Conservation (phyloP, 2,888 invertebrate species). For the Stenodema calcarata region DNA sequence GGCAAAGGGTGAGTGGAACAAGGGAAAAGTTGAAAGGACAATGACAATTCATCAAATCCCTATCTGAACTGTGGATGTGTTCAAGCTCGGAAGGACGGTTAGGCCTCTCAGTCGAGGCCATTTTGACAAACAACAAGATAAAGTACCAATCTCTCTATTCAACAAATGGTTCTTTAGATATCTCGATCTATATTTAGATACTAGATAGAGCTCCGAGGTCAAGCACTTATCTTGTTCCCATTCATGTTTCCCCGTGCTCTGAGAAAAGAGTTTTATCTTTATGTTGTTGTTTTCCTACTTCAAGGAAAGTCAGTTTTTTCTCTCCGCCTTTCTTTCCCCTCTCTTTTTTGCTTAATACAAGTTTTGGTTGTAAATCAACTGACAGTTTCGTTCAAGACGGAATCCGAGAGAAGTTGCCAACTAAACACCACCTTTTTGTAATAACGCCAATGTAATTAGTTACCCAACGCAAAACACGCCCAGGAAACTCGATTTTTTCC, state of each 20-base stretch:
- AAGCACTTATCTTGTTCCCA: conserved; percentile 15
- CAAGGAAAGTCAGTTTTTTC: conserved; percentile 2
- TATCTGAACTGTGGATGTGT: conserved; percentile 11
- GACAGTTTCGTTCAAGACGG: conserved; percentile 21
- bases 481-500: neutral
- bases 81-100: neutral
- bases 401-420: neutral
- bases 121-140: conserved; percentile 36
- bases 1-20: neutral
- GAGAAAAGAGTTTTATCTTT: conserved; percentile 30
- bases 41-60: conserved; percentile 26
- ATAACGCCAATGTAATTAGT: conserved; percentile 2
- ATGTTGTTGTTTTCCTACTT: conserved; percentile 27
- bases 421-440: conserved; percentile 19
- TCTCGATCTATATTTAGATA: conserved; percentile 12
- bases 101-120: neutral
- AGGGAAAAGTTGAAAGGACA: neutral
- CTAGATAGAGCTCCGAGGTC: conserved; percentile 1
- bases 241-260: neutral
- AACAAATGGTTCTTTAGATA: conserved; percentile 29
- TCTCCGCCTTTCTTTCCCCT: neutral
- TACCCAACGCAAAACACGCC: neutral
- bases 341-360: neutral
- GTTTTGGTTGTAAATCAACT: conserved; percentile 24
- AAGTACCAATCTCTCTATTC: conserved; percentile 22